These are phyloP conservation scores for Anneissia japonica DNA, from an alignment of 35 echinoderm and acorn worm genomes.

Conservation along the genomic window DNA sequence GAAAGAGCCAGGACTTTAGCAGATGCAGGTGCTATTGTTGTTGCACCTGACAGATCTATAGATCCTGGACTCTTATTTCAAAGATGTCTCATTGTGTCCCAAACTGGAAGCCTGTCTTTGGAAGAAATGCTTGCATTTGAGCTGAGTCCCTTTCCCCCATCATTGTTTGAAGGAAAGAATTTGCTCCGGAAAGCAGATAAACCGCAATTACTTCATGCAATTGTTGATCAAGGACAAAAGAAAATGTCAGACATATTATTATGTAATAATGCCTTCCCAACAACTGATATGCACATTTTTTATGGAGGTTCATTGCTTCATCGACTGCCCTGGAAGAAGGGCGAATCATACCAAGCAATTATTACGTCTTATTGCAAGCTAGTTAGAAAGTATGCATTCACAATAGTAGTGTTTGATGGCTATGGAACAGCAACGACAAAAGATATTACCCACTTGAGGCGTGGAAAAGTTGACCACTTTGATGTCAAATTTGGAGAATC, in stretches of 20 bases:
- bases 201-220: slow-evolving; percentile 19
- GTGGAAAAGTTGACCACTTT: too few relatives aligned
- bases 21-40: neutral
- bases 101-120: slow-evolving; percentile 22
- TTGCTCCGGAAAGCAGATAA: slow-evolving; percentile 34
- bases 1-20: slow-evolving; percentile 16
- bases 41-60: slow-evolving; percentile 30
- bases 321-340: too few relatives aligned
- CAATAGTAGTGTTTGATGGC: too few relatives aligned
- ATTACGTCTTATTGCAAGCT: neutral
- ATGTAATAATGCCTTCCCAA: slow-evolving; percentile 1
- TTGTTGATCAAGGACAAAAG: neutral
- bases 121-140: slow-evolving; percentile 33
- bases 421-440: neutral
- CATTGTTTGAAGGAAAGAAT: slow-evolving; percentile 18
- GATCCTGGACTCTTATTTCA: slow-evolving; percentile 43
- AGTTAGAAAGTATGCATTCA: neutral
- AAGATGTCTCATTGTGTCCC: slow-evolving; percentile 21
- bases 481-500: too few relatives aligned
- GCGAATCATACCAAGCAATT: neutral
- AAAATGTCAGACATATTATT: slow-evolving; percentile 5
- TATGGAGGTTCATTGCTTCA: too few relatives aligned
- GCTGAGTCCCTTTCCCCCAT: slow-evolving; percentile 23
- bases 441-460: too few relatives aligned
- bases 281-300: slow-evolving; percentile 1